Conservation (phyloP, 2,888 invertebrate genomes). For the Cosmopolites sordidus region DNA sequence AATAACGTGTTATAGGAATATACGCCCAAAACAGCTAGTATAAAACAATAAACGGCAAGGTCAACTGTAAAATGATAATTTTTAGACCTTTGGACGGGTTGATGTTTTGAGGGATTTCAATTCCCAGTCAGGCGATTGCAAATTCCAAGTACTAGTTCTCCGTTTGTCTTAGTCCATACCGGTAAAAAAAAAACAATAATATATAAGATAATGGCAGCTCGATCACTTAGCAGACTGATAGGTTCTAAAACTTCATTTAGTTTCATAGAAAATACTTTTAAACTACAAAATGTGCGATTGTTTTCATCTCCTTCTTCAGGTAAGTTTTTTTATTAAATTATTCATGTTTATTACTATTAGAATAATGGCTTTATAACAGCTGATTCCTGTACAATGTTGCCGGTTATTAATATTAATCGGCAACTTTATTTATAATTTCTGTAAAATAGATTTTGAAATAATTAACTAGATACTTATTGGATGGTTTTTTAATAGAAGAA, state of each 20-base stretch:
- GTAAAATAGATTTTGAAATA: too few species aligned
- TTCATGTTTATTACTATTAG: too few species aligned
- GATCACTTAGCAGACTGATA: conserved; percentile 14
- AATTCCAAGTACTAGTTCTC: too few species aligned
- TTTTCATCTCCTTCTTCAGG: conserved; percentile 26
- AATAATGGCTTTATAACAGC: too few species aligned
- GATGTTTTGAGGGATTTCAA: background rate
- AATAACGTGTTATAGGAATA: too few species aligned
- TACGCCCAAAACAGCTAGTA: background rate
- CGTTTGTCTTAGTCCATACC: background rate
- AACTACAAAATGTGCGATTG: conserved; percentile 29
- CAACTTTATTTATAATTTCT: too few species aligned
- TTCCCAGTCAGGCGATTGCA: too few species aligned
- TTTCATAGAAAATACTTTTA: conserved; percentile 21
- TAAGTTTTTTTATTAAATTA: conserved; percentile 13
- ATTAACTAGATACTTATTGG: too few species aligned
- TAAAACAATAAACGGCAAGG: conserved; percentile 6
- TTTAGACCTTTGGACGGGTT: conserved; percentile 21
- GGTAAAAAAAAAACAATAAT: conserved; percentile 2
- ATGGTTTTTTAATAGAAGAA: too few species aligned
- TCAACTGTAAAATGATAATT: conserved; percentile 8
- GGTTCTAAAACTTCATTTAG: conserved; percentile 18
- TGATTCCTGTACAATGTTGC: too few species aligned
- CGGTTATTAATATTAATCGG: too few species aligned
- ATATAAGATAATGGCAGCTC: conserved; percentile 24